Base-by-base conservation (phyloP, 2,888 invertebrate species). In the Embidobia sp. region DNA sequence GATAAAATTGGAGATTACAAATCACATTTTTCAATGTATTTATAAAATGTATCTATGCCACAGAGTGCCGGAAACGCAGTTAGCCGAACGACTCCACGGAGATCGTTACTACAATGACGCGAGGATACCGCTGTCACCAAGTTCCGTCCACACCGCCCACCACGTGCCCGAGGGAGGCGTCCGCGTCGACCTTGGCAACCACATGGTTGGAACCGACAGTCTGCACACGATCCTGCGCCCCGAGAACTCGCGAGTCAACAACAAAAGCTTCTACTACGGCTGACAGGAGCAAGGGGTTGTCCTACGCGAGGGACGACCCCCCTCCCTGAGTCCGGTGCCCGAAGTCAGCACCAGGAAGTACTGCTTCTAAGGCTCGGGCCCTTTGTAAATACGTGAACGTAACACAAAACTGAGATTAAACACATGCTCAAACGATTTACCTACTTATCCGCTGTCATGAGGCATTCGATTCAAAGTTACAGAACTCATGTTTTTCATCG, bases 271-370 rank as follows among this genome's bases (percentile, higher is more conserved):
- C 85, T 95, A 94, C 88, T 95, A 94, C 87, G 95, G 94, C 92
- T 95, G 94, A 94, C 94, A 92, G 85, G 91, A 93, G 88, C 91
- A 92, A 79, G 90, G 90, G 86, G 90, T 88, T 84, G 89, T 86
- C 84, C 90, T 91, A 86, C 90, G 77, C n/a, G 77, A 77, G n/a
- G 77, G 78, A 66, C 74, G 77, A 69, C 74, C 77, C 77, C 79
- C 64, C 64, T 67, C 72, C 83, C 81, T 89, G 76, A 89, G 88
- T 79, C 88, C 88, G 48, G 88, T 89, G 67, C 87, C 88, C 80
- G 88, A 88, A 84, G 86, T 88, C 79, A 88, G 87, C 82, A 83
- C 88, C 59, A 82, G 89, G 66, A 89, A 88, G 83, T 89, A 89
- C 83, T 89, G 89, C 83, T 88, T 89, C 78, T 89, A 85, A 86